Conservation (phyloP, 2,888 invertebrate species). For the Stratiomys singularior region DNA sequence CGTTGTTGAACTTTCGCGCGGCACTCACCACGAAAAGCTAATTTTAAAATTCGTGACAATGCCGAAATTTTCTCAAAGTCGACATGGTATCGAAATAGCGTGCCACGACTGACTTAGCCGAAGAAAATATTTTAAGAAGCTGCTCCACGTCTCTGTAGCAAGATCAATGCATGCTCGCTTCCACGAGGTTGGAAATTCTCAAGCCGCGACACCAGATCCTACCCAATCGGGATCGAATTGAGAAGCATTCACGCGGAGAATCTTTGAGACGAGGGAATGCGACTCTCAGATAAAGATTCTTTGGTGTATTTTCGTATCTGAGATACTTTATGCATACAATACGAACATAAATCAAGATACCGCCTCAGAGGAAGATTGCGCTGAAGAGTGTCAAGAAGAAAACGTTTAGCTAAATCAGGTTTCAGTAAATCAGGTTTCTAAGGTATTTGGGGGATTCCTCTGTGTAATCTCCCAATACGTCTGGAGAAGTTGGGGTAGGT, state of each 20-base stretch:
- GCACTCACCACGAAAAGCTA: not conserved
- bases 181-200: not conserved
- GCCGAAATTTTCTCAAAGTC: not conserved
- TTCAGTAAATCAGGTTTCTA: no score
- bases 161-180: not conserved
- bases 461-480: no score
- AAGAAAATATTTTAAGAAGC: not conserved
- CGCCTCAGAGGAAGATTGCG: no score
- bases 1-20: slow-evolving; percentile 9
- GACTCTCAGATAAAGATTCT: no score
- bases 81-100: slow-evolving; percentile 1
- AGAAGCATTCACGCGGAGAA: not conserved
- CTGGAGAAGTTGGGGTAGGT: no score
- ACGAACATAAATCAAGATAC: no score
- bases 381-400: no score
- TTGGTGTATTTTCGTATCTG: no score
- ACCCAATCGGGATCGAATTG: not conserved
- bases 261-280: not conserved
- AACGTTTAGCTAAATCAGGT: no score
- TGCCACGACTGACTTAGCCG: not conserved
- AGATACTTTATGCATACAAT: no score
- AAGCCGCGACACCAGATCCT: not conserved
- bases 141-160: not conserved
- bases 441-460: no score
- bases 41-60: slow-evolving; percentile 17